A percentile compares a stretch with the other conserved stretches of the same genome.
phyloP scores from a whole-genome alignment of 2,113 vertebrate species.

The Calidris pygmaea region DNA sequence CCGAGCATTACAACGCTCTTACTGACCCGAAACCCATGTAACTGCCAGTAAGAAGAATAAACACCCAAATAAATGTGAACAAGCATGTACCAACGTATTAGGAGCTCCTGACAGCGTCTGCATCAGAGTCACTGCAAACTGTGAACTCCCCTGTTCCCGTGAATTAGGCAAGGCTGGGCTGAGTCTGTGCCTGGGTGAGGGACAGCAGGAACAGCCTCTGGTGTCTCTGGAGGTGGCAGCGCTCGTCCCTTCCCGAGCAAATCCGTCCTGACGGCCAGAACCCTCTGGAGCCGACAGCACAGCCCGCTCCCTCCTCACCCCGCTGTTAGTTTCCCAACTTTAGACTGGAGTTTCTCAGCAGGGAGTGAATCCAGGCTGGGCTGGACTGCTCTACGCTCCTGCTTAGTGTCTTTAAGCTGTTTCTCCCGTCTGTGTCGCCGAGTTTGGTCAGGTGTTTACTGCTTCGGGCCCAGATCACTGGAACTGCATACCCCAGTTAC shows the following conservation, averaged over 20 bases:
- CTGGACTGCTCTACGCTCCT: not conserved
- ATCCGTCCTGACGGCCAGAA: not conserved
- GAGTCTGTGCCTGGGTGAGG: not conserved
- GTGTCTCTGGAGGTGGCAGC: not conserved
- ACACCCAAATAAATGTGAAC: not conserved
- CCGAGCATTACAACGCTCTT: not conserved
- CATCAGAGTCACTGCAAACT: not conserved
- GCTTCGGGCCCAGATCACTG: not conserved
- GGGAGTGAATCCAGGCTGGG: not conserved
- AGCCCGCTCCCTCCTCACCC: not conserved
- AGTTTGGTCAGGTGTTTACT: not conserved
- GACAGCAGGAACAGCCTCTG: not conserved
- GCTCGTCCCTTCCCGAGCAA: not conserved
- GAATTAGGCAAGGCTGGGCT: not conserved
- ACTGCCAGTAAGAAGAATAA: not conserved
- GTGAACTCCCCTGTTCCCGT: not conserved
- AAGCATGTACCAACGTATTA: fast-evolving
- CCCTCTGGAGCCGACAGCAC: not conserved
- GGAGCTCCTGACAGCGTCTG: not conserved
- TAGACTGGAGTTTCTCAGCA: not conserved
- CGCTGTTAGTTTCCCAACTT: fast-evolving
- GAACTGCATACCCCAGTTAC: no score
- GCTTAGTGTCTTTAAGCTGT: not conserved
- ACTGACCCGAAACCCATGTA: not conserved
- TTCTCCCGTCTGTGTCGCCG: not conserved